Evolutionary conservation across 2,888 invertebrate species (phyloP).

Genomic region (Kryphioiulus occultus): DNA sequence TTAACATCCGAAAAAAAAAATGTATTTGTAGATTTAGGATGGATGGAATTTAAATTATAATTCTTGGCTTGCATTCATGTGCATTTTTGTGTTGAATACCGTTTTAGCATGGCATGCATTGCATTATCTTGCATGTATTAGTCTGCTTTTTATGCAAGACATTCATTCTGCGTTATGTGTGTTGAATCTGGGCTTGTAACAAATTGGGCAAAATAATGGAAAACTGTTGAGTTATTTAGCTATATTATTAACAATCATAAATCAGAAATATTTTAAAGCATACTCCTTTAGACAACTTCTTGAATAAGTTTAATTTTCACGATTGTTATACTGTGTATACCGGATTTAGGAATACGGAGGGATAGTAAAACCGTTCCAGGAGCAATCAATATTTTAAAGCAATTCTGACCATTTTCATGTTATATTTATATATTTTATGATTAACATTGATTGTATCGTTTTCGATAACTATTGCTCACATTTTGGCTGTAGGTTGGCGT

Average conservation of each 20-base stretch:
- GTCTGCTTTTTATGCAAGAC: background rate
- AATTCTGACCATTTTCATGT: too few relatives aligned
- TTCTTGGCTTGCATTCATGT: background rate
- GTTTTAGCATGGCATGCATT: background rate
- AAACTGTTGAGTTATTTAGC: background rate
- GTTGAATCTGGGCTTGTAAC: background rate
- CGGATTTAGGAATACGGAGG: too few relatives aligned
- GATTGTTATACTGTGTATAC: too few relatives aligned
- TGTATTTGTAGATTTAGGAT: background rate
- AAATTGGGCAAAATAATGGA: slow-evolving; percentile 6
- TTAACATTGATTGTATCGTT: too few relatives aligned
- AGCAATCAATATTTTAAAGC: too few relatives aligned
- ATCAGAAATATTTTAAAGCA: background rate
- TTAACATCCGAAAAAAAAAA: too few relatives aligned
- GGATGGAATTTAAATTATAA: background rate
- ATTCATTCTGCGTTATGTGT: slow-evolving; percentile 6
- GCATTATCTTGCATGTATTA: background rate
- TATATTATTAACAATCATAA: background rate
- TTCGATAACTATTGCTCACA: too few relatives aligned
- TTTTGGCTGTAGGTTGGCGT: too few relatives aligned
- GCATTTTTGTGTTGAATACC: background rate
- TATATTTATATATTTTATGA: too few relatives aligned
- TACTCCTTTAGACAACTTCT: too few relatives aligned
- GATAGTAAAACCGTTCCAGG: too few relatives aligned
- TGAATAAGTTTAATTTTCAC: too few relatives aligned